Base-by-base conservation (phyloP, 2,113 vertebrate genomes). In the Odocoileus hemionus region DNA sequence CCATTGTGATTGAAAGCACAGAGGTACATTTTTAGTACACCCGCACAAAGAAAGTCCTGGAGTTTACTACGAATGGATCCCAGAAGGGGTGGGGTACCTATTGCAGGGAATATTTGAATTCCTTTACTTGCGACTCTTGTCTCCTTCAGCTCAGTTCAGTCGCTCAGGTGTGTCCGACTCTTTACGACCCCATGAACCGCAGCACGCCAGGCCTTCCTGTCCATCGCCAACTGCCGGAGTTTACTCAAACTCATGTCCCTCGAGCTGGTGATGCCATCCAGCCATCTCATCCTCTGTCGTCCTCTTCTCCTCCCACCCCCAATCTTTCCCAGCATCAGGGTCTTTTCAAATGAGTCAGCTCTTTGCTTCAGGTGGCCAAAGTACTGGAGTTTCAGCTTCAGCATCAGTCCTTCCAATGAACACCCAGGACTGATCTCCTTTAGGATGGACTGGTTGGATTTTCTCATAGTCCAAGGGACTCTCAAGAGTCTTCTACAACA, bases 111-210 rank as follows among this genome's bases (percentile, higher is more conserved):
- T 33, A 36, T 60, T 33, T 43, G 19, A 96, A 87, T 39, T 91
- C 45, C 26, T 96, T 94, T 70, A 70, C 60, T 13, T 84, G 86
- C 33, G 86, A 60, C 13, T 74, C 60, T 8, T 19, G 33, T 36
- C 17, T 67, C 13, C 0, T 14, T 60, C 58, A 60, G 12, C 28
- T 60, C 58, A 28, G 58, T 60, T 60, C 26, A 60, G 58, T 13
- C 6, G 12, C 58, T 30, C 12, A 30, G 58, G 28, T 2, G 12
- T 30, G 58, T 60, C 26, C 1, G 1, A 60, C 58, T 60, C 26
- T 60, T 60, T 60, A 26, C 1, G 1, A 13, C 58, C 58, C 11
- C 58, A 6, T 60, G 58, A 6, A 60, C 58, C 0, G 1, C 58
- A 60, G 58, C 58, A 60, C 2, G 11, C 58, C 26, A 14, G 58